phyloP scores from a whole-genome alignment of 2,888 invertebrate genomes.

The Camptogramma bilineatum region DNA sequence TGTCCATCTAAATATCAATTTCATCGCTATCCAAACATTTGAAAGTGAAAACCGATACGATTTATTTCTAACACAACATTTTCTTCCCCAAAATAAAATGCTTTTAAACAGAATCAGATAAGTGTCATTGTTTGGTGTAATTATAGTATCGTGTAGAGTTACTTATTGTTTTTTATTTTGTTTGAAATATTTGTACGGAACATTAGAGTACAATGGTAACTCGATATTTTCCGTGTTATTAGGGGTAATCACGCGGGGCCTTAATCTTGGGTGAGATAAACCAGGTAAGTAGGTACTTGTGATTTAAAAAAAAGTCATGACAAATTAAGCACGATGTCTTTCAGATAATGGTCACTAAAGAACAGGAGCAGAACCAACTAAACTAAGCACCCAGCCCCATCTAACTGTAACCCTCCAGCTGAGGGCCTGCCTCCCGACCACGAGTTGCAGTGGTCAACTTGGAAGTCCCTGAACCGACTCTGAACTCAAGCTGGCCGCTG shows the following conservation, averaged over 20 bases:
- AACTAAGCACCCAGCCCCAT: no score
- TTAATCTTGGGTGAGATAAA: slow-evolving; percentile 34
- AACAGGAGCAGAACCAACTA: no score
- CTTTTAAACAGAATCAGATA: slow-evolving; percentile 57
- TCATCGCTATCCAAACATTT: slow-evolving; percentile 18
- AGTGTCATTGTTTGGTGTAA: slow-evolving; percentile 72
- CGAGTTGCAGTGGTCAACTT: no score
- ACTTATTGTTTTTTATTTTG: slow-evolving; percentile 53
- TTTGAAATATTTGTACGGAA: slow-evolving; percentile 59
- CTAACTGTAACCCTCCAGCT: no score
- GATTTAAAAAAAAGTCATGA: slow-evolving; percentile 1
- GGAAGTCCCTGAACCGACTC: no score
- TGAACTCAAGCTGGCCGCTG: no score
- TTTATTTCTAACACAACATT: slow-evolving; percentile 29
- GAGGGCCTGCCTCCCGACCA: no score
- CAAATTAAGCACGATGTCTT: background rate
- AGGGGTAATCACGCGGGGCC: slow-evolving; percentile 61
- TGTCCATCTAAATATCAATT: slow-evolving; percentile 11
- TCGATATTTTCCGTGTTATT: slow-evolving; percentile 70
- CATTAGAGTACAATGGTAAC: slow-evolving; percentile 61
- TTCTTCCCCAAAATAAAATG: slow-evolving; percentile 43
- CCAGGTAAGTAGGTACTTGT: slow-evolving; percentile 32
- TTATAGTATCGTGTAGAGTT: slow-evolving; percentile 71
- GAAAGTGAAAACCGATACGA: slow-evolving; percentile 42
- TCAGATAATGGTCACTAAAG: no score